Conservation (phyloP, 2,113 vertebrate genomes). For the Myrmecobius fasciatus region DNA sequence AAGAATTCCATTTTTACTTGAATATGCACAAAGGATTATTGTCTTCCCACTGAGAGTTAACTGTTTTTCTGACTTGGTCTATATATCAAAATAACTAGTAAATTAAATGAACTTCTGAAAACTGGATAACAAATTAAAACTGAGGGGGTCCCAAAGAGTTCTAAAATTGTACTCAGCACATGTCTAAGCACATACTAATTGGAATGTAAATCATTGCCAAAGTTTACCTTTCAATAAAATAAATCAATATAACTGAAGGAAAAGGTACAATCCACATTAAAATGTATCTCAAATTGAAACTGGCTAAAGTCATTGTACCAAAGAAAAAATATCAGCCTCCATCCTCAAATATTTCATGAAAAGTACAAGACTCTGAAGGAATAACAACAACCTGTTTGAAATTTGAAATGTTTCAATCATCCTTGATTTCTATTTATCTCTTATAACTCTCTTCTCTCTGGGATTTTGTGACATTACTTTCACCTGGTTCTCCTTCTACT, state of each 20-base stretch:
- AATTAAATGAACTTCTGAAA: conserved; percentile 80
- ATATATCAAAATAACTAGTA: conserved; percentile 77
- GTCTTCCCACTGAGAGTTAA: conserved; percentile 75
- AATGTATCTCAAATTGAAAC: not conserved
- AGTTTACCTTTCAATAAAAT: conserved; percentile 50
- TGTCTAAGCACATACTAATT: conserved; percentile 66
- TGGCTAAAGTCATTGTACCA: not conserved
- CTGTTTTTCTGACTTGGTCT: conserved; percentile 80
- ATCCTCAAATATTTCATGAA: not conserved
- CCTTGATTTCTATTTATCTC: not conserved
- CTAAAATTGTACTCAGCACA: conserved; percentile 70
- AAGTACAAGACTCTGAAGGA: not conserved
- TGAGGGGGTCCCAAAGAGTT: conserved; percentile 72
- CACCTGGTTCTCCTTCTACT: not conserved
- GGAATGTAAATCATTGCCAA: conserved; percentile 59
- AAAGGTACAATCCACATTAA: not conserved
- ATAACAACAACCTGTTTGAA: not conserved
- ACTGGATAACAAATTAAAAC: conserved; percentile 80
- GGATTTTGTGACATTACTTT: not conserved
- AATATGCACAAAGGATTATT: conserved; percentile 79
- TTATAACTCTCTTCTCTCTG: not conserved
- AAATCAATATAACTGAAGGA: conserved; percentile 37
- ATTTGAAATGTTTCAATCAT: not conserved
- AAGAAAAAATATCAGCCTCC: not conserved
- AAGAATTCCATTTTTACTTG: conserved; percentile 78